phyloP scores from a whole-genome alignment of 1,140 invertebrate species.

The Caligus rogercresseyi region DNA sequence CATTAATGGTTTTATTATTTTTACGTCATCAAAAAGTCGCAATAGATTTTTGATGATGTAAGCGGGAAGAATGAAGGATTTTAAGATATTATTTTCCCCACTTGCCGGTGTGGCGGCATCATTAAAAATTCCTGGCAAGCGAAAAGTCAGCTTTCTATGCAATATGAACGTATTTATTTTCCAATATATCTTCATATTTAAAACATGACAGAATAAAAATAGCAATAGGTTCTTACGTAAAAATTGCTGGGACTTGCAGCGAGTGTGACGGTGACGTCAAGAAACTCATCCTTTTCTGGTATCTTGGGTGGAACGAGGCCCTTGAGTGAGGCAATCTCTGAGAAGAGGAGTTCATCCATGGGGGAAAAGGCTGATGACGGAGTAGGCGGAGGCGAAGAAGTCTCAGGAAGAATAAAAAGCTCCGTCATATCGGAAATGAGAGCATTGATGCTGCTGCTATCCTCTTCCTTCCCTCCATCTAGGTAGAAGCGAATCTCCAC shows the following conservation, averaged over 20 bases:
- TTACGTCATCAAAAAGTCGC: no score
- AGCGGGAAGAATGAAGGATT: no score
- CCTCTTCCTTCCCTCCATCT: no score
- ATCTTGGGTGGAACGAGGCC: slow-evolving; percentile 27
- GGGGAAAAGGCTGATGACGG: not conserved
- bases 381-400: slow-evolving; percentile 2
- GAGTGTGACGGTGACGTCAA: slow-evolving; percentile 39
- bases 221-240: slow-evolving; percentile 24
- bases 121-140: not conserved
- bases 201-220: not conserved
- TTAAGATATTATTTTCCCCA: no score
- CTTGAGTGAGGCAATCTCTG: slow-evolving; percentile 7
- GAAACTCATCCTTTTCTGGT: slow-evolving; percentile 30
- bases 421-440: slow-evolving; percentile 33
- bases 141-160: not conserved
- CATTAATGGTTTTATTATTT: no score
- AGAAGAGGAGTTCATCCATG: not conserved
- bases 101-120: no score
- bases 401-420: slow-evolving; percentile 38
- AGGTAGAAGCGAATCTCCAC: no score
- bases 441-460: no score
- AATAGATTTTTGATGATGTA: no score
- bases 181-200: no score
- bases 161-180: not conserved
- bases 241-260: slow-evolving; percentile 41